Conservation (phyloP, 2,113 vertebrate species). For the Haliaeetus leucogaster region DNA sequence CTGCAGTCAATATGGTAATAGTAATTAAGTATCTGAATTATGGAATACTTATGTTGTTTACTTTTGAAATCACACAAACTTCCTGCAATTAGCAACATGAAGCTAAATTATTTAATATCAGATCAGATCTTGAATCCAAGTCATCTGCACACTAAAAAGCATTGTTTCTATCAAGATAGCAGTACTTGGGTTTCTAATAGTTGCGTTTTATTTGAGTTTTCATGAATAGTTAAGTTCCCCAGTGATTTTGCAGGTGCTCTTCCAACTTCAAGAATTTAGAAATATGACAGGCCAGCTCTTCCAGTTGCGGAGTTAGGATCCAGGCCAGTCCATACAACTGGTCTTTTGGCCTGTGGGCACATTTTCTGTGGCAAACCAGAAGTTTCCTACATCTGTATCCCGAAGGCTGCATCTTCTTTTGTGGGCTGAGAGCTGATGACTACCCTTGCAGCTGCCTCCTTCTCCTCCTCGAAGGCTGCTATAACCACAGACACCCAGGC, state of each 20-base stretch:
- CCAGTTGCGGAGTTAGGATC: background rate
- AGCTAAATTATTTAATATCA: conserved; percentile 45
- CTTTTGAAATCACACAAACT: conserved; percentile 39
- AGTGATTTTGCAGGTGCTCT: background rate
- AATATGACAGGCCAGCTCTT: background rate
- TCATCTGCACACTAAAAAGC: background rate
- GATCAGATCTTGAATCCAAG: background rate
- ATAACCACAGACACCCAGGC: background rate
- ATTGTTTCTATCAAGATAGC: background rate
- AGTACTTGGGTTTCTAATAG: background rate
- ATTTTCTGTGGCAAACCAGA: background rate
- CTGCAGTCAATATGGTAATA: conserved; percentile 60
- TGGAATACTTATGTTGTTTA: conserved; percentile 50
- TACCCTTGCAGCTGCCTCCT: background rate
- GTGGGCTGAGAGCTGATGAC: background rate
- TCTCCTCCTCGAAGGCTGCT: background rate
- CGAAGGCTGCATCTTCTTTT: background rate
- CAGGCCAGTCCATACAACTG: background rate
- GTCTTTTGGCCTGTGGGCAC: background rate
- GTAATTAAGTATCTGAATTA: conserved; percentile 60
- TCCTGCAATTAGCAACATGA: conserved; percentile 58
- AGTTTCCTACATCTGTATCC: background rate
- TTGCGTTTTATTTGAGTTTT: background rate
- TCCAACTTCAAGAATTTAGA: background rate
- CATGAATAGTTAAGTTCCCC: background rate